Evolutionary conservation across 2,113 vertebrate species (phyloP).

Genomic region (Microtus pennsylvanicus): DNA sequence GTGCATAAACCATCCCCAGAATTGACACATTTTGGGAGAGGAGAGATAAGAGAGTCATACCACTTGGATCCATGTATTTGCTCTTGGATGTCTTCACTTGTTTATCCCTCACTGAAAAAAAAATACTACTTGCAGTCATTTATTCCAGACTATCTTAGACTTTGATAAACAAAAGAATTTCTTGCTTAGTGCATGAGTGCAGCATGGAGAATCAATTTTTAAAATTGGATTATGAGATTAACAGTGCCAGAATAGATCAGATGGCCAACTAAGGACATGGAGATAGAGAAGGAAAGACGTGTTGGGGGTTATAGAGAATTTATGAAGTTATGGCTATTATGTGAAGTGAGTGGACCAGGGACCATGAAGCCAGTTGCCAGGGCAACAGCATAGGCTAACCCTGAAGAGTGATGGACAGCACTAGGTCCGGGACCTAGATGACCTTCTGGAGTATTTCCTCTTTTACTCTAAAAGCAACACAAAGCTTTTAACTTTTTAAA

Average conservation of each 20-base stretch:
- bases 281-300: background rate
- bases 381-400: accelerated
- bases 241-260: background rate
- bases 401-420: background rate
- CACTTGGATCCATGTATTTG: background rate
- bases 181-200: background rate
- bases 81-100: background rate
- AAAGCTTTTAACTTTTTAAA: background rate
- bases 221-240: background rate
- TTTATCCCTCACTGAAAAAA: background rate
- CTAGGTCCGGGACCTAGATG: too few species aligned
- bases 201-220: background rate
- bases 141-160: background rate
- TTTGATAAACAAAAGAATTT: background rate
- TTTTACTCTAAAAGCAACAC: background rate
- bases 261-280: background rate
- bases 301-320: background rate
- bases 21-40: background rate
- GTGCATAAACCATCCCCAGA: background rate
- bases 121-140: background rate
- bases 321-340: accelerated
- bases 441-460: background rate
- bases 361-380: background rate
- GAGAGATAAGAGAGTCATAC: background rate
- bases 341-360: too few species aligned